Evolutionary conservation across 2,797 vertebrate genomes (phyloP).

Genomic region (Streptopelia turtur): DNA sequence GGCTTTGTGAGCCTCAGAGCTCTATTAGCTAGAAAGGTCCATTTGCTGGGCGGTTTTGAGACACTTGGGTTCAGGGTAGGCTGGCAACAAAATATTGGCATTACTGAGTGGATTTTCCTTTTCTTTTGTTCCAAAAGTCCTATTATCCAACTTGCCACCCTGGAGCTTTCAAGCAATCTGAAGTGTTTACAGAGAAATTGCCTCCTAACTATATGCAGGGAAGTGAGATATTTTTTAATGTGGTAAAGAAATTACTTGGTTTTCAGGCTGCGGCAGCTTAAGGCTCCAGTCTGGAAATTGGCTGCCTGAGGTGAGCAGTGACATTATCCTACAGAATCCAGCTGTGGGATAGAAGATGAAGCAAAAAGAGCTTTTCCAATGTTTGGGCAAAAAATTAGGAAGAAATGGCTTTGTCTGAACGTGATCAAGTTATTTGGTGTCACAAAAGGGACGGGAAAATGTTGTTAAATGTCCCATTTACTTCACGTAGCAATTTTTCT

Average conservation of each 20-base stretch:
- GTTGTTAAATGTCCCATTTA: neutral
- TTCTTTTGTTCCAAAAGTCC: neutral
- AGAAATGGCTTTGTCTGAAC: neutral
- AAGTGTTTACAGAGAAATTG: neutral
- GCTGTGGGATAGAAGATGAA: neutral
- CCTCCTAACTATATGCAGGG: neutral
- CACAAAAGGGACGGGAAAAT: neutral
- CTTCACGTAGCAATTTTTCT: neutral
- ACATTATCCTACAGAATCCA: neutral
- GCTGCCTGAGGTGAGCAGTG: neutral
- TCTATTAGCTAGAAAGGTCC: neutral
- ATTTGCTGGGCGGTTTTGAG: neutral
- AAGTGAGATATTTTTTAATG: neutral
- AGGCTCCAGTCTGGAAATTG: neutral
- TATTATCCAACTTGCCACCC: neutral
- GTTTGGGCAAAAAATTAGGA: neutral
- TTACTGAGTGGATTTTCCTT: neutral
- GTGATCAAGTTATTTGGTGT: neutral
- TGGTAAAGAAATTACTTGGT: neutral
- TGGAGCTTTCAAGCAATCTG: neutral
- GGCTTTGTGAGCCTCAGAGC: neutral
- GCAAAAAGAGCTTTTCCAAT: neutral
- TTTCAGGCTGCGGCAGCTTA: neutral
- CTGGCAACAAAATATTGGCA: neutral
- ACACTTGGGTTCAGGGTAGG: neutral